A percentile compares a stretch with the other conserved stretches of the same genome.
phyloP scores from a whole-genome alignment of 2,113 vertebrate species.

The Craseonycteris thonglongyai region DNA sequence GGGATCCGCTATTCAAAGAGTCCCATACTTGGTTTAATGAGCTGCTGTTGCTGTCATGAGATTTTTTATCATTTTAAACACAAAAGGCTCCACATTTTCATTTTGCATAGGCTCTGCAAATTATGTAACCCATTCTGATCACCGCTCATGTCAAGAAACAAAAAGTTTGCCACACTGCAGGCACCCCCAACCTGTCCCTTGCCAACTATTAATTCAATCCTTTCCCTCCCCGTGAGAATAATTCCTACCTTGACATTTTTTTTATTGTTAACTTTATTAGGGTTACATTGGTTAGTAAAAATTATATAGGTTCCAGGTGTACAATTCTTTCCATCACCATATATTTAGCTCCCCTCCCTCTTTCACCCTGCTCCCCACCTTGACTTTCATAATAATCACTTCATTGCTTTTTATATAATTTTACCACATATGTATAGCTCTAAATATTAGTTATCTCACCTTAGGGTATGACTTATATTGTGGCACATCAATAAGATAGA shows the following conservation, averaged over 20 bases:
- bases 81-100: not conserved
- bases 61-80: not conserved
- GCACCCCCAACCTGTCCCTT: not conserved
- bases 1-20: not conserved
- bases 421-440: not conserved
- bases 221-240: not conserved
- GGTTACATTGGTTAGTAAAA: too few relatives aligned
- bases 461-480: not conserved
- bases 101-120: not conserved
- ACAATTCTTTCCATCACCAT: too few relatives aligned
- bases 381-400: not conserved
- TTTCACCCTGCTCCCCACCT: too few relatives aligned
- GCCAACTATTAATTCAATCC: not conserved
- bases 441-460: not conserved
- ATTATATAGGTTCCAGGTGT: too few relatives aligned
- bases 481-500: not conserved
- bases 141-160: not conserved
- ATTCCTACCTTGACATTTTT: not conserved
- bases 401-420: not conserved
- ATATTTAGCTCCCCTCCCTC: too few relatives aligned
- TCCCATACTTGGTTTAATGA: not conserved
- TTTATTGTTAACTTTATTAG: too few relatives aligned
- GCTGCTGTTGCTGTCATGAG: not conserved
- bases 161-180: not conserved
- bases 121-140: not conserved